phyloP scores from a whole-genome alignment of 1,140 invertebrate species.

The Bombus haemorrhoidalis region DNA sequence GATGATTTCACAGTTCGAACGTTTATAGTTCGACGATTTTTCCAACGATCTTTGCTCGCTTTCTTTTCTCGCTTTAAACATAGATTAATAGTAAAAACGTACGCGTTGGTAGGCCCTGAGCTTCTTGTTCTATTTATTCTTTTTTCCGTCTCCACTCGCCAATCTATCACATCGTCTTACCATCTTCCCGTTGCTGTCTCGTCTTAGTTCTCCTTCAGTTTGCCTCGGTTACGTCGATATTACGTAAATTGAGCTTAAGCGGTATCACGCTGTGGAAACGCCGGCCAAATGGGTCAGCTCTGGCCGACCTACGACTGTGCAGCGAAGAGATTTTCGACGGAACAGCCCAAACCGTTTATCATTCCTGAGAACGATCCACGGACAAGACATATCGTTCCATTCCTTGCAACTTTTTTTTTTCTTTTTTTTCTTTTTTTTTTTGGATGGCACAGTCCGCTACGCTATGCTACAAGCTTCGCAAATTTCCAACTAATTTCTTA shows the following conservation, averaged over 20 bases:
- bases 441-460: too few relatives aligned
- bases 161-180: background rate
- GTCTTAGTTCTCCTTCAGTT: slow-evolving; percentile 29
- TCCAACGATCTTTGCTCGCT: too few relatives aligned
- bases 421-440: too few relatives aligned
- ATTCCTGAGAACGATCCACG: background rate
- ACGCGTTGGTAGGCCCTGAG: too few relatives aligned
- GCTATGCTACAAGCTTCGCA: too few relatives aligned
- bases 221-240: slow-evolving; percentile 59
- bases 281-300: slow-evolving; percentile 67
- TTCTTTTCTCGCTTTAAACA: too few relatives aligned
- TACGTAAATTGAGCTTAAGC: slow-evolving; percentile 72
- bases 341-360: slow-evolving; percentile 9
- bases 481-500: too few relatives aligned
- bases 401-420: background rate
- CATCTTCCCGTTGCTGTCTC: slow-evolving; percentile 18
- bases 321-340: slow-evolving; percentile 35
- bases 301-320: slow-evolving; percentile 19
- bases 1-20: too few relatives aligned
- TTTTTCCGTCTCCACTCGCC: background rate
- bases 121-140: background rate
- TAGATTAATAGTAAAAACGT: too few relatives aligned
- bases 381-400: background rate
- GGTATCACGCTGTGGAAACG: slow-evolving; percentile 51
- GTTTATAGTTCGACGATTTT: too few relatives aligned